Conservation (phyloP, 2,113 vertebrate species). For the Ptychochromis oligacanthus region DNA sequence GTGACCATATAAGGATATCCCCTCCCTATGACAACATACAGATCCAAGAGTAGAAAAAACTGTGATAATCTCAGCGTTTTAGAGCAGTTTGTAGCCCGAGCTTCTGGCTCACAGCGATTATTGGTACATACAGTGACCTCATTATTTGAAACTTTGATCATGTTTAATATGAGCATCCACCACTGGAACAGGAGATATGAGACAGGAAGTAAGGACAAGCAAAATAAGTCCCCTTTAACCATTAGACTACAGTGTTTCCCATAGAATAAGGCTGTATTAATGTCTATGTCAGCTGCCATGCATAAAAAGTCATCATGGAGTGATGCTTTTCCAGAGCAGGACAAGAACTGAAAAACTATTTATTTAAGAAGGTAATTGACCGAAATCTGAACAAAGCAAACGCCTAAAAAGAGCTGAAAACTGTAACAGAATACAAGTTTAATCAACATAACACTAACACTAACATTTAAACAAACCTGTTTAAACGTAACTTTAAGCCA, state of each 20-base stretch:
- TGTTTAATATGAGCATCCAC: not conserved
- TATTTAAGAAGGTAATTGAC: not conserved
- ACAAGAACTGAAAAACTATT: not conserved
- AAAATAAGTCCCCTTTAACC: not conserved
- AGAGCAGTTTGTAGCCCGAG: not conserved
- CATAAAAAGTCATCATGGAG: not conserved
- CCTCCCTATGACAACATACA: not conserved
- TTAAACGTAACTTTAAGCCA: not conserved
- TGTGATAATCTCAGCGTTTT: too few relatives aligned
- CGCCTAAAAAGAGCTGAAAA: not conserved
- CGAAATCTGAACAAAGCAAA: not conserved
- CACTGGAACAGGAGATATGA: not conserved
- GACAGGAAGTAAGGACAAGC: not conserved
- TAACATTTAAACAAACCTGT: not conserved
- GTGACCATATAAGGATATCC: too few relatives aligned
- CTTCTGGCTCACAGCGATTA: not conserved
- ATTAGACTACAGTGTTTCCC: not conserved
- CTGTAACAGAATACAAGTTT: not conserved
- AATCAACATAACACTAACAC: not conserved
- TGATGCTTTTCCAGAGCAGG: not conserved
- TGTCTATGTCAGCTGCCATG: not conserved
- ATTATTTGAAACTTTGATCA: not conserved
- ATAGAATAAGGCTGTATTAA: not conserved
- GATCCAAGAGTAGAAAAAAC: not conserved
- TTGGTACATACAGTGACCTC: not conserved